These are phyloP conservation scores for Argentina silus DNA, from an alignment of 2,797 vertebrate genomes.

Conservation along the genomic window DNA sequence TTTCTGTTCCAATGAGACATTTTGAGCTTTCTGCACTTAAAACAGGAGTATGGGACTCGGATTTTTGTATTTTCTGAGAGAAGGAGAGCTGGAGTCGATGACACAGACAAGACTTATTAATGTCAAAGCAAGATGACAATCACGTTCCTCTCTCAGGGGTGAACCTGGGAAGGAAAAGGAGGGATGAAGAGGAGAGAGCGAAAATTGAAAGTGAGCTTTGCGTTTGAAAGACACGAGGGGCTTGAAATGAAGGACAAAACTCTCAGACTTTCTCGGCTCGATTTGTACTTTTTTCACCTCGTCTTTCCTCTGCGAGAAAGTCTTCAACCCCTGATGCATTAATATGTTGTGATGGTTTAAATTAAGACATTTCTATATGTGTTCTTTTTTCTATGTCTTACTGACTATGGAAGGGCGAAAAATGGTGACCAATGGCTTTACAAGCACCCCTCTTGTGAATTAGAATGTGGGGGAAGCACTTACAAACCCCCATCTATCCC, in stretches of 20 bases:
- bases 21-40: slow-evolving; percentile 76
- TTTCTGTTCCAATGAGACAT: slow-evolving; percentile 49
- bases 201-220: slow-evolving; percentile 59
- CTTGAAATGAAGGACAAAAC: slow-evolving; percentile 68
- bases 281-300: slow-evolving; percentile 52
- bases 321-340: slow-evolving; percentile 63
- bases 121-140: slow-evolving; percentile 81
- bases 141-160: slow-evolving; percentile 67
- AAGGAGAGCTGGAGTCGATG: slow-evolving; percentile 61
- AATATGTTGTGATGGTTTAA: slow-evolving; percentile 74
- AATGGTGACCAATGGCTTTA: slow-evolving; percentile 47
- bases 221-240: slow-evolving; percentile 40
- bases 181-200: slow-evolving; percentile 32
- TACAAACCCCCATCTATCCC: slow-evolving; percentile 43
- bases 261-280: slow-evolving; percentile 68
- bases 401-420: slow-evolving; percentile 56
- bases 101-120: slow-evolving; percentile 63
- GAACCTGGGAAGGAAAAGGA: slow-evolving; percentile 48
- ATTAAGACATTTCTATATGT: slow-evolving; percentile 69
- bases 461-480: slow-evolving; percentile 50
- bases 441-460: slow-evolving; percentile 58
- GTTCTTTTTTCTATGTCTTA: slow-evolving; percentile 54
- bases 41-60: slow-evolving; percentile 61
- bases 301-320: slow-evolving; percentile 56
- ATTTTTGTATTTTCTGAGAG: slow-evolving; percentile 64